Base-by-base conservation (phyloP, 2,888 invertebrate genomes). In the Stenichneumon culpator region DNA sequence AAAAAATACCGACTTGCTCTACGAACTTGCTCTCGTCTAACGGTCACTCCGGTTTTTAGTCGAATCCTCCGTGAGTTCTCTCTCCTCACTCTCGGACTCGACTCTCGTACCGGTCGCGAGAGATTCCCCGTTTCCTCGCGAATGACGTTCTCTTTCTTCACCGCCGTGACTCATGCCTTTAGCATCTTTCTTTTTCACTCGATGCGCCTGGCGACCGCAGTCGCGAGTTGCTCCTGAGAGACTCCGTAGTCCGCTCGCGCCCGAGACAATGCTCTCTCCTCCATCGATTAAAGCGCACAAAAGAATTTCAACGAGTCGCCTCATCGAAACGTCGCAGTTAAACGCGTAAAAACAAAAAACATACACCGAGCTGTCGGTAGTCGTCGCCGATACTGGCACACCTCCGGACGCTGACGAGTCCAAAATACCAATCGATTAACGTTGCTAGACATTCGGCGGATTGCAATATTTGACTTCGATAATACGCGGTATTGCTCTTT, bases 131-230 rank as follows among this genome's bases (percentile, higher is more conserved):
- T 75, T 74, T 70, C 16, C 65, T 70, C 50, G 68, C 69, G 84
- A 78, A 79, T 79, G 84, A 84, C 82, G 84, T 74, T 84, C 82
- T 82, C 84, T 82, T 84, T 84, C 84, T 82, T 82, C 79, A 74
- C 47, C 79, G 82, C 52, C 74, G 82, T 84, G 84, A 84, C 82
- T 84, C 82, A 82, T 70, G 67, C 57, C 68, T 60, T 50, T 11
- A 19, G 39, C 32, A 63, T 69, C 69, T 65, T 32, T 44, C 79
- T 79, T 54, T 57, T 67, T 68, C 82, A 54, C 77, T 79, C 78
- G 65, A 70, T 70, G 63, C 39, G 70, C 4, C 63, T 70, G 14
- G 47, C 78, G 75, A 50, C 19, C 69, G 28, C 80, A 70, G 47
- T 77, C 57, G 80, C 79, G 19, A 72, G 79, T 57, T 39, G 50